Evolutionary conservation across 2,888 invertebrate genomes (phyloP), one percentile per base, ranked within the genome.

Genomic region (Macrostomum cliftonense): DNA sequence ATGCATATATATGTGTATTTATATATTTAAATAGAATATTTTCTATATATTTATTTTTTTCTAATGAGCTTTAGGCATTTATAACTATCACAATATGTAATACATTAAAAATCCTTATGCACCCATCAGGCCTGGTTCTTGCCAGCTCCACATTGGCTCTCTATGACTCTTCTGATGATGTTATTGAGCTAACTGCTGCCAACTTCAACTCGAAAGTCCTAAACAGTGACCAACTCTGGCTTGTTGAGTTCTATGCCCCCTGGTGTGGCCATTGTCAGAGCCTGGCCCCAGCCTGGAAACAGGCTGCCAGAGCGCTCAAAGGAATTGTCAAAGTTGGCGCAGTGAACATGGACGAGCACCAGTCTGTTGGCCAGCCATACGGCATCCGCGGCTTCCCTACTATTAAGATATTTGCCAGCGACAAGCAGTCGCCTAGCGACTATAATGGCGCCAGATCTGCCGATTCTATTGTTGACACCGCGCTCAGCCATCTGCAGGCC

Each of bases 201-300:
- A 93, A 88, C 74, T 95, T 93, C 67, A 80, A 91, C 59, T 77
- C 75, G 56, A 73, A 81, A 58, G 91, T 95, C 4, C 71, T 79
- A 43, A 77, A 83, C 56, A 78, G 84, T 55, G 82, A 91, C 67
- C 78, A 81, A 58, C 73, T 95, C 20, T 95, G 93, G 93, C 72
- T 97, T 51, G 84, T 97, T 1, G 93, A 97, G 64, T 91, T 88
- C 71, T 91, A 77, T 69, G 93, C 95, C 1, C 89, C 91, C 1
- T 95, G 74, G 74, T 75, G 74, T 64, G 74, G 74, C 37, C 76
- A 77, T 60, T 77, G 95, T 71, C 80, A 91, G 68, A 78, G 77
- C 53, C 74, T 97, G 42, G 86, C 81, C 42, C 83, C 89, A 1
- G 93, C 93, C 65, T 95, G 89, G 72, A 79, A 82, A 54, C 93